These are phyloP conservation scores for Cyclura pinguis DNA, from an alignment of 2,797 vertebrate genomes.

Conservation along the genomic window DNA sequence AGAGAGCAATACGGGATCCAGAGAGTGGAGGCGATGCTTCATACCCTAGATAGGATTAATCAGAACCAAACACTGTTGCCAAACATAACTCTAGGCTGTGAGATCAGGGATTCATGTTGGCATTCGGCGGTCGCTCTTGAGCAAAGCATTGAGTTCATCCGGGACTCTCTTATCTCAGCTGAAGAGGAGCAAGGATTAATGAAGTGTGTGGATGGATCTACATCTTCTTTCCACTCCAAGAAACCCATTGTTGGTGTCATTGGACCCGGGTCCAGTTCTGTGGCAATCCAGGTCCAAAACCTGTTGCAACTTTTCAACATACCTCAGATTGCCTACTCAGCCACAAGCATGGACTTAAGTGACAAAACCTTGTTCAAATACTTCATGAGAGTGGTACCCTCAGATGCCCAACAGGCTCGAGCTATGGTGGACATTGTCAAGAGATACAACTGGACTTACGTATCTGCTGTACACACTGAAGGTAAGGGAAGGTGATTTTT, in stretches of 20 bases:
- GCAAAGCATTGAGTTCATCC: conserved; percentile 98
- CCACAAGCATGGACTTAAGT: conserved; percentile 96
- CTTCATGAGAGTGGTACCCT: conserved; percentile 99
- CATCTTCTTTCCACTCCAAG: conserved; percentile 88
- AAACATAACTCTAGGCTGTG: conserved; percentile 94
- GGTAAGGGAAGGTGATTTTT: conserved; percentile 78
- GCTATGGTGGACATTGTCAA: conserved; percentile 99
- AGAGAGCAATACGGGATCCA: conserved; percentile 99
- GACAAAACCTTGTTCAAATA: conserved; percentile 98
- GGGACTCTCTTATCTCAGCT: conserved; percentile 92
- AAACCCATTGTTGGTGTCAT: conserved; percentile 97
- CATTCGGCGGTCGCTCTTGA: conserved; percentile 97
- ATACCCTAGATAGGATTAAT: conserved; percentile 96
- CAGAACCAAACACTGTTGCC: conserved; percentile 90
- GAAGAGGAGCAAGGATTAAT: conserved; percentile 89
- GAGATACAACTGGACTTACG: conserved; percentile 99
- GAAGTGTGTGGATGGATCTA: conserved; percentile 88
- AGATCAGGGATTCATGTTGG: conserved; percentile 99
- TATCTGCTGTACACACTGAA: conserved; percentile 98
- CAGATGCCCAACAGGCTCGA: conserved; percentile 94
- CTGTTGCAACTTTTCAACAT: conserved; percentile 98
- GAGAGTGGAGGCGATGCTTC: conserved; percentile 97
- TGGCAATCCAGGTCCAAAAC: conserved; percentile 98
- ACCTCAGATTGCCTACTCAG: conserved; percentile 97
- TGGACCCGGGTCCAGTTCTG: conserved; percentile 96